Evolutionary conservation across 2,113 vertebrate species (phyloP).

Genomic region (Orycteropus afer): DNA sequence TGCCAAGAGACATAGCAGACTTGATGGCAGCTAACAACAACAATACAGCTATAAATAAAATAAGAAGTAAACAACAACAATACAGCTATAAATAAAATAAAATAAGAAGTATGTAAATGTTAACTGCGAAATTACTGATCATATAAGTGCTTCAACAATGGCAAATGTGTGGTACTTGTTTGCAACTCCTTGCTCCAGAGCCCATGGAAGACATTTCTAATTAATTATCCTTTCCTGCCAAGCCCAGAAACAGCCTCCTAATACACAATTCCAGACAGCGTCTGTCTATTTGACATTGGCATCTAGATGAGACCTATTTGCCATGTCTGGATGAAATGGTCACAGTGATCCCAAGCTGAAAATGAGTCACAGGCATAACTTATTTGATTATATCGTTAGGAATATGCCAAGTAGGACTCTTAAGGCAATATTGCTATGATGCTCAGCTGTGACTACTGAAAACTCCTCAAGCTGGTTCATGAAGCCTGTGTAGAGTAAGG

Average conservation of each 20-base stretch:
- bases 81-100: background rate
- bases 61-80: background rate
- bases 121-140: background rate
- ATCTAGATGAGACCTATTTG: background rate
- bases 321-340: background rate
- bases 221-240: constrained; percentile 21
- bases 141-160: background rate
- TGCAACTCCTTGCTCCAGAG: background rate
- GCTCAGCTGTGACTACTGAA: background rate
- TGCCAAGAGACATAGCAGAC: background rate
- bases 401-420: background rate
- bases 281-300: background rate
- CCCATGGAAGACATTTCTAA: background rate
- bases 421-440: fast-evolving
- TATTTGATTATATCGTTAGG: background rate
- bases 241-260: background rate
- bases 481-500: background rate
- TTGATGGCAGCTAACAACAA: background rate
- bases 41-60: too few relatives aligned
- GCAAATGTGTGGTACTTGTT: background rate
- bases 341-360: constrained; percentile 8
- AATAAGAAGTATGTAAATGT: background rate
- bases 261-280: background rate
- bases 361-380: background rate
- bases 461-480: background rate